These are phyloP conservation scores for Nannospalax galili DNA, from an alignment of 2,113 vertebrate genomes.

Conservation along the genomic window DNA sequence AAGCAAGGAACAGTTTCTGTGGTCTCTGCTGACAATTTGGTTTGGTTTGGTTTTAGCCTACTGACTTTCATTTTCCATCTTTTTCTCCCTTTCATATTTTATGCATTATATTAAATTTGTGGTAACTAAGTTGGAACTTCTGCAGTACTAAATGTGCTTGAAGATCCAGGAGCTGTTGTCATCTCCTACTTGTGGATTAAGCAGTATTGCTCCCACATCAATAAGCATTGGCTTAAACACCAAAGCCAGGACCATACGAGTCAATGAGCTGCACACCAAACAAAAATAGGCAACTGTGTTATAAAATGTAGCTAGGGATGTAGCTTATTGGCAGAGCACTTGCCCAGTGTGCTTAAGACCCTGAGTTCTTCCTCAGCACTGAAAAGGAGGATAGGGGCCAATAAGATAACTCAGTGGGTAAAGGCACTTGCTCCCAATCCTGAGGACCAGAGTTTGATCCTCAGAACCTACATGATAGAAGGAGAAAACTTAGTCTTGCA, in stretches of 20 bases:
- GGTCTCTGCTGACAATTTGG: neutral
- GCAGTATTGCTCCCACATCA: neutral
- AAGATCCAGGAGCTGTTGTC: slow-evolving; percentile 11
- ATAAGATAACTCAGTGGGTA: too few species aligned
- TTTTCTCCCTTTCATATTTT: neutral
- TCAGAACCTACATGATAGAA: too few species aligned
- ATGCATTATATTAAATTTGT: neutral
- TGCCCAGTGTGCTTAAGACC: neutral
- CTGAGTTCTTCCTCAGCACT: neutral
- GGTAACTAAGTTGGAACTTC: slow-evolving; percentile 27
- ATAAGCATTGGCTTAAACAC: neutral
- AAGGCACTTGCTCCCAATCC: too few species aligned
- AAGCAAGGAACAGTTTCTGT: slow-evolving; percentile 37
- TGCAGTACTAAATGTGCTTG: neutral
- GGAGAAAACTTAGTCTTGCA: too few species aligned
- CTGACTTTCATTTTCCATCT: neutral
- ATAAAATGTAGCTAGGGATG: neutral
- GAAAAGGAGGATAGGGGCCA: too few species aligned
- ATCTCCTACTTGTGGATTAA: neutral
- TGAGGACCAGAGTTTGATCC: too few species aligned
- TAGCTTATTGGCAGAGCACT: neutral
- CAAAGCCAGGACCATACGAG: neutral
- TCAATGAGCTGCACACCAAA: neutral
- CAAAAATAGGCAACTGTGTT: slow-evolving; percentile 21
- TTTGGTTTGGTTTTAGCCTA: neutral